Evolutionary conservation across 1,140 invertebrate genomes (phyloP).

Genomic region (Drosophila lowei): DNA sequence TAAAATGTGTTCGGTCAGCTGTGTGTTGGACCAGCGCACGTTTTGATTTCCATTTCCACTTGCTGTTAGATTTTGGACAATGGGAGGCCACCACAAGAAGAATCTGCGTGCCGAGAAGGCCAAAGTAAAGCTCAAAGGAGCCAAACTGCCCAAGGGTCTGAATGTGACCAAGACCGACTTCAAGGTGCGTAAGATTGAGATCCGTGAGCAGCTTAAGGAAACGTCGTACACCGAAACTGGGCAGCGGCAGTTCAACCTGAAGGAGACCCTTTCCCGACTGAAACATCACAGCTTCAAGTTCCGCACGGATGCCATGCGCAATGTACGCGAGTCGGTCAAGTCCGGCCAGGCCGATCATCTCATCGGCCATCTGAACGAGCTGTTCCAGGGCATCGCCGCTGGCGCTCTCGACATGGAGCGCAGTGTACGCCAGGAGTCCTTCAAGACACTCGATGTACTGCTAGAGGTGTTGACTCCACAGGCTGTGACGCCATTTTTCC

Average conservation of each 20-base stretch:
- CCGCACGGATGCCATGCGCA: slow-evolving; percentile 88
- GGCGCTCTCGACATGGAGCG: slow-evolving; percentile 89
- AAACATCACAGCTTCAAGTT: slow-evolving; percentile 91
- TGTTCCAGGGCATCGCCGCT: slow-evolving; percentile 88
- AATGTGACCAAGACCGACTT: slow-evolving; percentile 95
- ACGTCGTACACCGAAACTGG: slow-evolving; percentile 85
- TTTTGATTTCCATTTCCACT: no score
- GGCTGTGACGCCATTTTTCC: slow-evolving; percentile 87
- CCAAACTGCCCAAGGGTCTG: slow-evolving; percentile 89
- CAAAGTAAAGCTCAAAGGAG: slow-evolving; percentile 90
- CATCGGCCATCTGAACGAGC: slow-evolving; percentile 86
- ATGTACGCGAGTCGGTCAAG: slow-evolving; percentile 88
- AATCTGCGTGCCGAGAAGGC: slow-evolving; percentile 89
- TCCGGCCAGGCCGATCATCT: slow-evolving; percentile 82
- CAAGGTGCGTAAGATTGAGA: slow-evolving; percentile 93
- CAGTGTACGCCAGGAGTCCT: slow-evolving; percentile 87
- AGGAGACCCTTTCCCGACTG: slow-evolving; percentile 89
- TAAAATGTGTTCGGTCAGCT: no score
- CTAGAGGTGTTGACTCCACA: slow-evolving; percentile 84
- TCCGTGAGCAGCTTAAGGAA: slow-evolving; percentile 90
- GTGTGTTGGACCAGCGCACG: no score
- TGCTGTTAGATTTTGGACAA: slow-evolving; percentile 14
- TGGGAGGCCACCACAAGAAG: slow-evolving; percentile 86
- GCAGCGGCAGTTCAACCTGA: slow-evolving; percentile 89
- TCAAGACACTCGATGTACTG: slow-evolving; percentile 88